Evolutionary conservation across 1,140 invertebrate genomes (phyloP).

Genomic region (Hypsibius dujardini): DNA sequence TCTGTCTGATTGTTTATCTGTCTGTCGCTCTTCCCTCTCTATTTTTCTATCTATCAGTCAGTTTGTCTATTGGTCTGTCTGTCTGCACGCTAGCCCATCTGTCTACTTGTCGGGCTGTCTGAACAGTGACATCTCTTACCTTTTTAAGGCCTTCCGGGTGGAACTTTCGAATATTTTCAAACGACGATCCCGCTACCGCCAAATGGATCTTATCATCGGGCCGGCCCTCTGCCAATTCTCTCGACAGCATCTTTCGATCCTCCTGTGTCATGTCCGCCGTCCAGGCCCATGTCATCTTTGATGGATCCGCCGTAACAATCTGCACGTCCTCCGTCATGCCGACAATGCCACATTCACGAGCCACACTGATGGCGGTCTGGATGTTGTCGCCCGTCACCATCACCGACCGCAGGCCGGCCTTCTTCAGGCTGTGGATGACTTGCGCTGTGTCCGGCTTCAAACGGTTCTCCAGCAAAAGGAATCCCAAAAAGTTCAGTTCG

Average conservation of each 20-base stretch:
- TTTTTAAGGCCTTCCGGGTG: conserved; percentile 53
- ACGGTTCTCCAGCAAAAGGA: conserved; percentile 77
- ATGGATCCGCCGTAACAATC: conserved; percentile 40
- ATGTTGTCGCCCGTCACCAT: conserved; percentile 99
- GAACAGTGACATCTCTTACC: conserved; percentile 24
- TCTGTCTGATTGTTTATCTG: no score
- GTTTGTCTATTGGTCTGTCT: no score
- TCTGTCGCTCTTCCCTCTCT: no score
- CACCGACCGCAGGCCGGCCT: conserved; percentile 65
- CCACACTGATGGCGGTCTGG: conserved; percentile 83
- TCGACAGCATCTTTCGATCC: conserved; percentile 8
- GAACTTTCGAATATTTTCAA: conserved; percentile 49
- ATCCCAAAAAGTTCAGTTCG: conserved; percentile 64
- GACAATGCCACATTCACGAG: conserved; percentile 81
- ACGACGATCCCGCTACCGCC: conserved; percentile 56
- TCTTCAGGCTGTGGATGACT: conserved; percentile 55
- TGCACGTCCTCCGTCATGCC: conserved; percentile 49
- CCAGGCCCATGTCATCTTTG: conserved; percentile 21
- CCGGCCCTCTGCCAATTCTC: conserved; percentile 11
- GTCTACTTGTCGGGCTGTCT: background rate
- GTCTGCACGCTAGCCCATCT: no score
- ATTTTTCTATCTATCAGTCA: no score
- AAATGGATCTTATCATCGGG: conserved; percentile 43
- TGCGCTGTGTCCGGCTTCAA: conserved; percentile 66
- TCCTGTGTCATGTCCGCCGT: conserved; percentile 9